A percentile compares a stretch with the other conserved stretches of the same genome.
phyloP scores from a whole-genome alignment of 2,888 invertebrate genomes.

The Ethmia dodecea region DNA sequence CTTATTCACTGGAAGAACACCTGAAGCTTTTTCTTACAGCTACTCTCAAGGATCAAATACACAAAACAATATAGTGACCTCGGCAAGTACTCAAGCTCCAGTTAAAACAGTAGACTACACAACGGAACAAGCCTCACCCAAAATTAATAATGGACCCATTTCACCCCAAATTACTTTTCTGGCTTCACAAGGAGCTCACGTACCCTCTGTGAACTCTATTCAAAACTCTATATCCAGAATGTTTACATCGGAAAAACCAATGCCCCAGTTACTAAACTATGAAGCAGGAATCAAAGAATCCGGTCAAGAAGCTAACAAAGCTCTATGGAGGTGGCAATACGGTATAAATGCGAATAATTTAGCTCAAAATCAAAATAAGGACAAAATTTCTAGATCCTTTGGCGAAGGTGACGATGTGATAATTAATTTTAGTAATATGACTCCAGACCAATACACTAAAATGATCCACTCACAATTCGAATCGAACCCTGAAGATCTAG shows the following conservation, averaged over 20 bases:
- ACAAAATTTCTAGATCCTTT: constrained; percentile 62
- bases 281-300: constrained; percentile 50
- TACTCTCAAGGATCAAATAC: constrained; percentile 41
- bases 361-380: constrained; percentile 48
- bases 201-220: constrained; percentile 41
- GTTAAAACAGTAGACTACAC: constrained; percentile 45
- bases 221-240: constrained; percentile 47
- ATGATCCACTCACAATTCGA: constrained; percentile 52
- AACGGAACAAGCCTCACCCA: constrained; percentile 46
- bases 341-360: constrained; percentile 44
- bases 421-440: constrained; percentile 66
- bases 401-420: constrained; percentile 58
- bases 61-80: constrained; percentile 47
- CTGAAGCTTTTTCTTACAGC: constrained; percentile 67
- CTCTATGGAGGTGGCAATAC: constrained; percentile 69
- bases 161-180: constrained; percentile 68
- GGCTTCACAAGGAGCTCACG: constrained; percentile 66
- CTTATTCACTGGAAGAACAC: constrained; percentile 64
- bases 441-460: constrained; percentile 56
- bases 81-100: constrained; percentile 48
- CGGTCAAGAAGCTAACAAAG: constrained; percentile 56
- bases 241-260: constrained; percentile 50
- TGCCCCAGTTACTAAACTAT: constrained; percentile 59
- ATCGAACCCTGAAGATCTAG: constrained; percentile 22
- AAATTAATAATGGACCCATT: constrained; percentile 48